These are phyloP conservation scores for Silurus asotus DNA, from an alignment of 2,113 vertebrate species.

Conservation along the genomic window DNA sequence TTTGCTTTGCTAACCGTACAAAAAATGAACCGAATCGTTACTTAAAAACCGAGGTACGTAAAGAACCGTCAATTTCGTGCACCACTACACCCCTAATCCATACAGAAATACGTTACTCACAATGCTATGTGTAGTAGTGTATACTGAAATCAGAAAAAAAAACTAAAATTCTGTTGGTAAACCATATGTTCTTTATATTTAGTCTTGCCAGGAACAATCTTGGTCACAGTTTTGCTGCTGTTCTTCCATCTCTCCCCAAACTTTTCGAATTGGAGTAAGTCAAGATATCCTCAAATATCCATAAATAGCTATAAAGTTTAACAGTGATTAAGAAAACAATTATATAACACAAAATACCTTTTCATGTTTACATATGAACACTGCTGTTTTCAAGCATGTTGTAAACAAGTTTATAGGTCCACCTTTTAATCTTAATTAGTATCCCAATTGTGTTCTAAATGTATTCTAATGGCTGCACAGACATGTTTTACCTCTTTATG, in stretches of 20 bases:
- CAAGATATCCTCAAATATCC: neutral
- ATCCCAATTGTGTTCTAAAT: neutral
- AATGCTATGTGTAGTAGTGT: neutral
- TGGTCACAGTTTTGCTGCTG: conserved; percentile 65
- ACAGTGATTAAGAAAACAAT: neutral
- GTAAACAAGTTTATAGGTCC: neutral
- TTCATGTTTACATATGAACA: neutral
- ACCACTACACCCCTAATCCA: neutral
- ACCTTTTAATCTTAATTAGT: neutral
- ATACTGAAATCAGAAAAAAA: neutral
- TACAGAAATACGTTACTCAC: neutral
- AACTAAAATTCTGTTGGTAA: neutral
- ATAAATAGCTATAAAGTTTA: neutral
- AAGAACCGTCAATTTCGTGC: no score
- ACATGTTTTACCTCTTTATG: neutral
- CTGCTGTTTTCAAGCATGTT: neutral
- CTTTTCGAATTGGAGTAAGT: conserved; percentile 82
- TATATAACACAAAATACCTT: neutral
- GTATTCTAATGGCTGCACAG: neutral
- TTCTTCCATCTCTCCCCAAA: conserved; percentile 64
- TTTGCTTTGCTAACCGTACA: no score
- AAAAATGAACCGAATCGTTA: no score
- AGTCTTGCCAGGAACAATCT: conserved; percentile 79
- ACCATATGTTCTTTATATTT: conserved; percentile 40
- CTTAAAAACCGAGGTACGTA: no score